A percentile compares a stretch with the other conserved stretches of the same genome.
These are phyloP conservation scores for Philereme vetulata DNA, from an alignment of 2,888 invertebrate genomes.

Conservation along the genomic window DNA sequence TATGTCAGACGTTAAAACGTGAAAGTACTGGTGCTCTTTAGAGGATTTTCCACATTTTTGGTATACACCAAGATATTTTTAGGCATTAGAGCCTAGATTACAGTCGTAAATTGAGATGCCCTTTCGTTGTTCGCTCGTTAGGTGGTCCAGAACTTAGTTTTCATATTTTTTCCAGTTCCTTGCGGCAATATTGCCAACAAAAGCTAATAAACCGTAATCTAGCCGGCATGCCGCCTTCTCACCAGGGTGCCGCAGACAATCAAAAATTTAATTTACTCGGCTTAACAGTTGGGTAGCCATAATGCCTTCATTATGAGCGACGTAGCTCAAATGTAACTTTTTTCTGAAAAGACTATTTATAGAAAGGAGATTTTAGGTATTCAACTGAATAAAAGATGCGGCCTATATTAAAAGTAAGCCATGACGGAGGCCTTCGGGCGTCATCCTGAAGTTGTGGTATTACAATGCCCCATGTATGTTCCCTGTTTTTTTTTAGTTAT, in stretches of 20 bases:
- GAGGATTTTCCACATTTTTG: too few relatives aligned
- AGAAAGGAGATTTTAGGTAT: background rate
- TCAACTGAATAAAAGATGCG: too few relatives aligned
- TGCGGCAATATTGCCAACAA: slow-evolving; percentile 27
- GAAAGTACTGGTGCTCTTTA: too few relatives aligned
- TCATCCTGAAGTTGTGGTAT: too few relatives aligned
- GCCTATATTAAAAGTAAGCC: too few relatives aligned
- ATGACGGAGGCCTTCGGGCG: too few relatives aligned
- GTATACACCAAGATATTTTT: background rate
- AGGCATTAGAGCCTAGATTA: background rate
- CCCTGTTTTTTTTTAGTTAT: too few relatives aligned
- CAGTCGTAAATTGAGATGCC: slow-evolving; percentile 9
- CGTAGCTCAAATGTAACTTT: slow-evolving; percentile 20
- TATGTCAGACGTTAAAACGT: background rate
- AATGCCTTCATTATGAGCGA: slow-evolving; percentile 26
- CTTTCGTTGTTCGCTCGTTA: slow-evolving; percentile 14
- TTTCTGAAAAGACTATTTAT: slow-evolving; percentile 7
- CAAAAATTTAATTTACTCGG: slow-evolving; percentile 32
- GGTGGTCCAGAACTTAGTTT: slow-evolving; percentile 21
- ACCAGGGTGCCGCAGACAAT: slow-evolving; percentile 28
- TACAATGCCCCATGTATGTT: too few relatives aligned
- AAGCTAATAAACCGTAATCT: slow-evolving; percentile 34
- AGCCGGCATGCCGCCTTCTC: slow-evolving; percentile 24
- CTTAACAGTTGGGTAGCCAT: slow-evolving; percentile 29
- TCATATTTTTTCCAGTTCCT: slow-evolving; percentile 24